Conservation (phyloP, 2,797 vertebrate species). For the Schizothorax lantsangensis region DNA sequence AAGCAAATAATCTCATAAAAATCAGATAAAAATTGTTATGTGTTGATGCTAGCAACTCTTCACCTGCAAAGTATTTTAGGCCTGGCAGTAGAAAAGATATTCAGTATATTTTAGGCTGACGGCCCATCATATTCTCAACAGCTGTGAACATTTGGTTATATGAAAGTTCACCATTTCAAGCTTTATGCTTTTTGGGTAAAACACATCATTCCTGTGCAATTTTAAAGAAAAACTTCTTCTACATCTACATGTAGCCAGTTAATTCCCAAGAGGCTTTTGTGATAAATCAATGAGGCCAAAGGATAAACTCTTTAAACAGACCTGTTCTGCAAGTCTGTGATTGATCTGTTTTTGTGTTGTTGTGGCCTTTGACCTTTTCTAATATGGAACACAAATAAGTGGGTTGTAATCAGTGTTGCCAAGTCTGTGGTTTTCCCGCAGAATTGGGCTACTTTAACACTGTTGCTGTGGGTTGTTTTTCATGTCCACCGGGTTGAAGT, state of each 20-base stretch:
- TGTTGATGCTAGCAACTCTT: not conserved
- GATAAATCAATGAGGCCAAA: conserved; percentile 18
- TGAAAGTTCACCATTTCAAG: not conserved
- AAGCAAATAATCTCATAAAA: not conserved
- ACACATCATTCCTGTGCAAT: not conserved
- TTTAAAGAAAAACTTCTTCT: not conserved
- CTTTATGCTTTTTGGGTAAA: not conserved
- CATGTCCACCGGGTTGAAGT: no score
- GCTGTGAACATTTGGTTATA: not conserved
- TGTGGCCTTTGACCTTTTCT: not conserved
- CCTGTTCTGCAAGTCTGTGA: not conserved
- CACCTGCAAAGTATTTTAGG: not conserved
- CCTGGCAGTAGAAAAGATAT: not conserved
- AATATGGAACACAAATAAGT: not conserved
- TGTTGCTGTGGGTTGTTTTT: not conserved
- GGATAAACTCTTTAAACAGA: conserved; percentile 1
- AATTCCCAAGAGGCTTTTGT: conserved; percentile 8
- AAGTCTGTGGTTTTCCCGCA: not conserved
- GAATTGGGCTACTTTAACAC: no score
- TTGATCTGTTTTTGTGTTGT: not conserved
- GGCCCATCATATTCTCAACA: not conserved
- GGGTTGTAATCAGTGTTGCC: not conserved
- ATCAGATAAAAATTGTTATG: not conserved
- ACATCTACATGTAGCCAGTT: not conserved
- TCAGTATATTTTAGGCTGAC: not conserved